phyloP scores from a whole-genome alignment of 2,797 vertebrate species.

The Clamator glandarius region DNA sequence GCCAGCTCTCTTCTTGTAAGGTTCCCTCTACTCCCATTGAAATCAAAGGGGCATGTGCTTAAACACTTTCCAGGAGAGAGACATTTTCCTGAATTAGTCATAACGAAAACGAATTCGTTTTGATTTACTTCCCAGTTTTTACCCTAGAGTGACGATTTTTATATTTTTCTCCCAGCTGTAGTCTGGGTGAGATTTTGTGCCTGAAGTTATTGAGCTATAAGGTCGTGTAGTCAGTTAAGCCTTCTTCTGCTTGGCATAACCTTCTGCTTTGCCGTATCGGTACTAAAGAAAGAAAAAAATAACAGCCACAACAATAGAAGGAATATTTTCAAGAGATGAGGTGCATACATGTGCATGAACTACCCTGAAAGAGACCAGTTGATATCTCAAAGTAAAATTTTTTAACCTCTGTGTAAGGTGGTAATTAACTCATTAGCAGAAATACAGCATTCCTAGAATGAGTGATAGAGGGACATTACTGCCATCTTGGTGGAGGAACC shows the following conservation, averaged over 20 bases:
- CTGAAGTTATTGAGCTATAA: neutral
- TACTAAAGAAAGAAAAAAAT: neutral
- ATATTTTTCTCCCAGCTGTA: neutral
- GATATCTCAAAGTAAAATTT: slow-evolving; percentile 54
- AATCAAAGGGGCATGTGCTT: slow-evolving; percentile 12
- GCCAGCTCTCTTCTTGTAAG: neutral
- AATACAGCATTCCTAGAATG: neutral
- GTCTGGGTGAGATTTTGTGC: neutral
- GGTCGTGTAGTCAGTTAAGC: neutral
- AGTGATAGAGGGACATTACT: slow-evolving; percentile 13
- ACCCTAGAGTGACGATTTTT: neutral
- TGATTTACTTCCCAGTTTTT: slow-evolving; percentile 30
- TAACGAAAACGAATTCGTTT: slow-evolving; percentile 47
- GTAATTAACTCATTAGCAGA: slow-evolving; percentile 50
- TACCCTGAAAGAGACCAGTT: neutral
- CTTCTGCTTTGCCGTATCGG: neutral
- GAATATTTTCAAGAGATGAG: slow-evolving; percentile 33
- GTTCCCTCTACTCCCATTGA: neutral
- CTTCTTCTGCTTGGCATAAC: neutral
- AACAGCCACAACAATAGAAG: slow-evolving; percentile 38
- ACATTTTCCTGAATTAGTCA: slow-evolving; percentile 5
- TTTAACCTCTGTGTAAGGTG: slow-evolving; percentile 37
- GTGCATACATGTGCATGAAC: neutral
- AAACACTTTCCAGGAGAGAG: neutral
- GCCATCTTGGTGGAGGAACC: slow-evolving; percentile 57